phyloP scores from a whole-genome alignment of 1,140 invertebrate genomes.

The Euura lappo region DNA sequence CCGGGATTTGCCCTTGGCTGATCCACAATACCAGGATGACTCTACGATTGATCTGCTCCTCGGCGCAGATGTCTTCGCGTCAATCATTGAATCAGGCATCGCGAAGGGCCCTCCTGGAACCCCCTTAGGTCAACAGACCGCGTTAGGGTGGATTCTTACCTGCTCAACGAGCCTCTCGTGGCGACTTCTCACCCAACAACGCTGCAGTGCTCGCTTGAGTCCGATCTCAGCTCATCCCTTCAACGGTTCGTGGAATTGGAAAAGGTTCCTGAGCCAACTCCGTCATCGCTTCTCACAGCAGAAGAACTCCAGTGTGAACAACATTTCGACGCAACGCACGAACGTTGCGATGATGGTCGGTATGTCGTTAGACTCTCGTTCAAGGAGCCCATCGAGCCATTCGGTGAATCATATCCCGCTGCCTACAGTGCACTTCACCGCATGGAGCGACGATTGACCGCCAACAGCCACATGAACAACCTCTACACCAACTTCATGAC shows the following conservation, averaged over 20 bases:
- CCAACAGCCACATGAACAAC: neutral
- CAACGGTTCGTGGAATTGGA: conserved; percentile 39
- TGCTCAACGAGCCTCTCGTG: neutral
- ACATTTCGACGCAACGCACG: conserved; percentile 10
- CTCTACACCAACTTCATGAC: conserved; percentile 21
- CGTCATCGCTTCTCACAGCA: conserved; percentile 9
- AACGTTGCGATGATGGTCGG: neutral
- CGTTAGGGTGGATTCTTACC: neutral
- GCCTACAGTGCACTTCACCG: conserved; percentile 18
- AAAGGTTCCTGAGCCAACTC: conserved; percentile 14
- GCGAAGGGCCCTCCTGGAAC: neutral
- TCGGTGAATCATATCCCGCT: conserved; percentile 29
- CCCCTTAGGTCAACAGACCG: neutral
- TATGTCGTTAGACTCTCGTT: conserved; percentile 12
- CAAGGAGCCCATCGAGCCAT: neutral
- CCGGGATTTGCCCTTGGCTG: neutral
- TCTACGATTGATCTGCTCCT: neutral
- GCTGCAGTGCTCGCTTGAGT: neutral
- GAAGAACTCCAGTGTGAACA: conserved; percentile 28
- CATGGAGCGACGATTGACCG: neutral
- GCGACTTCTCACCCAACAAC: neutral
- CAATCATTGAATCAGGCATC: neutral
- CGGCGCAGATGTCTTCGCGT: neutral
- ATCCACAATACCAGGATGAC: neutral
- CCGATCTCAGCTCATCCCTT: neutral